Base-by-base conservation (phyloP, 2,113 vertebrate genomes). In the Prionailurus bengalensis region DNA sequence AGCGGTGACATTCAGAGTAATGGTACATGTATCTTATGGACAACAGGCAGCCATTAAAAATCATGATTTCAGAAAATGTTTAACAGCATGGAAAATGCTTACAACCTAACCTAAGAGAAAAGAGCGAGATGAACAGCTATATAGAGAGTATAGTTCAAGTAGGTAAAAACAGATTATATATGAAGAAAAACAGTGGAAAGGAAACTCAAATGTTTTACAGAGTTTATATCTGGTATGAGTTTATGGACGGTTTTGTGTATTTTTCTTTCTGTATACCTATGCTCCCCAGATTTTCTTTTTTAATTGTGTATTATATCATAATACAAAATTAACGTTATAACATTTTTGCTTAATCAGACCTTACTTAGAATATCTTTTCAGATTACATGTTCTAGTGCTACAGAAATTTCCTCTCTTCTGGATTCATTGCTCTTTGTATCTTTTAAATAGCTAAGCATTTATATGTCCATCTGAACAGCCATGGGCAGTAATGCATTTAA, bases 371-470 rank as follows among this genome's bases (percentile, higher is more conserved):
- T 63, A 74, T 7, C 6, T 58, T 96, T 91, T 81, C 55, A 95
- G 63, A 87, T 66, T 48, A 29, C 0, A 15, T 81, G 15, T 93
- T 90, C n/a, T 78, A 33, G n/a, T 78, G 94, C 82, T 63, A 51
- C 21, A 48, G 45, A 95, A 86, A 76, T 0, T 1, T 76, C 16
- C 9, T 78, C 79, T 83, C 5, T 55, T 90, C 96, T 84, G 19
- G 55, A 90, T 89, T 65, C 63, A 55, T 71, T 45, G 68, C 25
- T 29, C 33, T 83, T 87, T 94, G 17, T 78, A 29, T 70, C n/a
- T 88, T 93, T 93, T 78, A 45, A 83, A 74, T 83, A 86, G 55
- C 15, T 55, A 86, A 55, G 21, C 39, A 39, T 92, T 94, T 94
- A 87, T 74, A 83, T 39, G 2, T 58, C 71, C 3, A 33, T 81